A percentile compares a stretch with the other conserved stretches of the same genome.
These are phyloP conservation scores for Cliona cf. orientalis DNA, from an alignment of 37 sponge, comb jelly and placozoan genomes.

Conservation along the genomic window DNA sequence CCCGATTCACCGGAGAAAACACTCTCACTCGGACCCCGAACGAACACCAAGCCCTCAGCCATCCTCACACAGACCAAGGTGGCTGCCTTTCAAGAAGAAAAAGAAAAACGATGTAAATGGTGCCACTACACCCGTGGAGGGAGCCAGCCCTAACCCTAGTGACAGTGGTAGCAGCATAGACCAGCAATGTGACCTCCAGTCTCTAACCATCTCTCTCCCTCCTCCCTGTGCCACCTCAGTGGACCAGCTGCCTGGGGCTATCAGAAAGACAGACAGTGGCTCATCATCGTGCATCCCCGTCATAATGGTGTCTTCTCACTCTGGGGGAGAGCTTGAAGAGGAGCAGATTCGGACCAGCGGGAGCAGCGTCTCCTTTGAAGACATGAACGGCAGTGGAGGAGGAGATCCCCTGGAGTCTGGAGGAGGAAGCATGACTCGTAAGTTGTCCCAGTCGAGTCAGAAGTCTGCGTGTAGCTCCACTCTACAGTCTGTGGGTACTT, in stretches of 20 bases:
- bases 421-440: conserved; percentile 21
- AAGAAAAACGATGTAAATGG: conserved; percentile 30
- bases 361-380: not conserved
- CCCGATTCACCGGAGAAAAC: conserved; percentile 4
- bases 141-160: not conserved
- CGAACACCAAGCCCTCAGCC: conserved; percentile 5
- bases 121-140: not conserved
- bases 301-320: conserved; percentile 54
- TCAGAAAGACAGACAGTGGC: not conserved
- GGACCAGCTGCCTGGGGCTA: conserved; percentile 42
- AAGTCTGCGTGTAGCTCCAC: conserved; percentile 15
- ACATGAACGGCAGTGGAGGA: not conserved
- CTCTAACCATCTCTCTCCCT: not conserved
- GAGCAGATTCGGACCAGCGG: not conserved
- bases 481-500: conserved; percentile 13
- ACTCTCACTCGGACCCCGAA: conserved; percentile 35
- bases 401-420: not conserved
- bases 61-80: conserved; percentile 23
- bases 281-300: conserved; percentile 27
- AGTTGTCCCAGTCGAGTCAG: conserved; percentile 56
- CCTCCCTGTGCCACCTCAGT: conserved; percentile 45
- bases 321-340: conserved; percentile 2
- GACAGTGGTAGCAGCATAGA: not conserved
- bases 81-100: conserved; percentile 37
- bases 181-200: not conserved